Conservation (phyloP, 2,888 invertebrate genomes). For the Oxystoma pomonae region DNA sequence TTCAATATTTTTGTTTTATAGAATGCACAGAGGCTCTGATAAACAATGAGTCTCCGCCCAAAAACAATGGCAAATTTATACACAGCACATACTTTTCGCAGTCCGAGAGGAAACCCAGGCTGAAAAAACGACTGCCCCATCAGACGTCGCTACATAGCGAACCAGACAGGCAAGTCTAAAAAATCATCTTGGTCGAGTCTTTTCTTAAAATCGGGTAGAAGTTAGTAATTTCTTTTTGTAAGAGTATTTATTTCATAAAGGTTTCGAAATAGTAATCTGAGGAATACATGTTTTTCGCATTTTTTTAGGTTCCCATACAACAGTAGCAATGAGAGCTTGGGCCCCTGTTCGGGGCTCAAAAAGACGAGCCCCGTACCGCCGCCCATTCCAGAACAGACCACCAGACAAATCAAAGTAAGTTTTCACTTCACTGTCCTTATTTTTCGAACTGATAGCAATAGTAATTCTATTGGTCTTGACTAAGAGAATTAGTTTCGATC, state of each 20-base stretch:
- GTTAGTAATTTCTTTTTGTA: too few relatives aligned
- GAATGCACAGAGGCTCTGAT: neutral
- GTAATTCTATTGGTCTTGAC: too few relatives aligned
- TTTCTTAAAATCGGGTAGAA: too few relatives aligned
- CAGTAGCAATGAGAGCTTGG: constrained; percentile 78
- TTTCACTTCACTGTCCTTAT: too few relatives aligned
- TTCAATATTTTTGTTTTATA: too few relatives aligned
- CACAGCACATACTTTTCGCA: neutral
- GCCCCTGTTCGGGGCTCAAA: constrained; percentile 25
- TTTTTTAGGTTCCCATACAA: constrained; percentile 48
- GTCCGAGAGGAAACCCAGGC: constrained; percentile 27
- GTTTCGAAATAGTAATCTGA: too few relatives aligned
- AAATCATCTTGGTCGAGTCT: neutral
- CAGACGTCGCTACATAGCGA: constrained; percentile 53
- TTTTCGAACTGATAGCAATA: too few relatives aligned
- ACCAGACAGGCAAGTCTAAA: constrained; percentile 10
- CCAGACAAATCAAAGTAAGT: constrained; percentile 32
- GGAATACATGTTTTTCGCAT: too few relatives aligned
- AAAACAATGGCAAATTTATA: neutral
- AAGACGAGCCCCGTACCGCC: constrained; percentile 43
- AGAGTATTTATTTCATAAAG: too few relatives aligned
- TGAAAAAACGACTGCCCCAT: constrained; percentile 44
- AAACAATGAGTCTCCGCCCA: neutral
- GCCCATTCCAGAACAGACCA: constrained; percentile 52
- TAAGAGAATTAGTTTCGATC: too few relatives aligned